Evolutionary conservation across 2,113 vertebrate genomes (phyloP), one percentile per base, ranked within the genome.

Genomic region (Spea bombifrons): DNA sequence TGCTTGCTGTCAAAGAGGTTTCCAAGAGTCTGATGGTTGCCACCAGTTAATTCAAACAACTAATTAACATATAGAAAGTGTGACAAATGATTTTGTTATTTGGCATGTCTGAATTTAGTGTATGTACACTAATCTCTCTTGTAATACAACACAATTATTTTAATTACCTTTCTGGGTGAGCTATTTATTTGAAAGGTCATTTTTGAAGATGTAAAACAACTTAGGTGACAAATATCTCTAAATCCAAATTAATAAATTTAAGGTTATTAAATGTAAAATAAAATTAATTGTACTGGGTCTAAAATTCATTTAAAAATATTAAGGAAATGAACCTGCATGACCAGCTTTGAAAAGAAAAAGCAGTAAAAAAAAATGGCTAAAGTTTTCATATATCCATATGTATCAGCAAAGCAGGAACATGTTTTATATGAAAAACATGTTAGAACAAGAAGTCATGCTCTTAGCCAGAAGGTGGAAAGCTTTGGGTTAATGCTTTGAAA

Each of bases 281-380:
- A 61, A 43, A 53, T 45, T 63, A 61, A 77, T 70, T 16, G 46
- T 68, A 45, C 45, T 45, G 1, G 17, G 45, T 48, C n/a, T 59
- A 30, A 52, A 76, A 47, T 76, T 59, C 55, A 77, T 70, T 49
- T 49, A 69, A 71, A 57, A 77, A 53, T 70, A 70, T 71, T 70
- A 70, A 77, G 69, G 61, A 17, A 64, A 64, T 17, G 61, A 64
- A 64, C 5, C 15, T 17, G 55, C 9, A 61, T 7, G 55, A 77
- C 48, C 12, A 77, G 45, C 75, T 70, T 77, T 61, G 75, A 70
- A 77, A 55, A 70, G 67, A 17, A 70, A 63, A 70, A 17, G 45
- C 49, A 61, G 53, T 5, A 44, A 63, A 50, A 44, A 49, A 50
- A 76, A 55, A 46, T 76, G 50, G 59, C 46, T 68, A 53, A 76